These are phyloP conservation scores for Drosophila orosa DNA, from an alignment of 1,140 invertebrate species.

Conservation along the genomic window DNA sequence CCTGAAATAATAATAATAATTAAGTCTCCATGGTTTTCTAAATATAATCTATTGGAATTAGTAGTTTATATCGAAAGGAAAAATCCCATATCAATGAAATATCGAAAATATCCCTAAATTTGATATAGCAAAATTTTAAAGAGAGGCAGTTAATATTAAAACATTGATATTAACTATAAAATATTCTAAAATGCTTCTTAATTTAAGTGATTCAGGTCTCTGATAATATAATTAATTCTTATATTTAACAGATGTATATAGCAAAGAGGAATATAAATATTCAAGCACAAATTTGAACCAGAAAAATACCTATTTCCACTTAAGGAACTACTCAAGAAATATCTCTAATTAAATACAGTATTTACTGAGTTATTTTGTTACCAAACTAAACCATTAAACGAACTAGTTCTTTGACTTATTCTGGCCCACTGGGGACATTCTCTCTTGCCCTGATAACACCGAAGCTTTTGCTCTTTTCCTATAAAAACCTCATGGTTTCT, in stretches of 20 bases:
- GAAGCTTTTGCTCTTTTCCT: constrained; percentile 41
- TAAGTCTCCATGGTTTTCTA: no score
- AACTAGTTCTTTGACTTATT: constrained; percentile 12
- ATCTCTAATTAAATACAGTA: neutral
- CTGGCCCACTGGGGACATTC: constrained; percentile 3
- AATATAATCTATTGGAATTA: no score
- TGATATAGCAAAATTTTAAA: neutral
- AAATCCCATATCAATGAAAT: no score
- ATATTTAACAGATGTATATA: no score
- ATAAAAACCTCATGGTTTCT: constrained; percentile 36
- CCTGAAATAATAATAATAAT: no score
- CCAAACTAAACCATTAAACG: neutral
- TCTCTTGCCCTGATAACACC: neutral
- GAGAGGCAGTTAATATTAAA: neutral
- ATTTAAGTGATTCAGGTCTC: no score
- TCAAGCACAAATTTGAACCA: neutral
- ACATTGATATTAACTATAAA: no score
- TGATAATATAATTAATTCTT: no score
- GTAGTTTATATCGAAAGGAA: no score
- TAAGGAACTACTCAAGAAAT: neutral
- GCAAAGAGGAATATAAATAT: neutral
- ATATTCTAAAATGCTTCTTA: no score
- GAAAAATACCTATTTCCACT: neutral
- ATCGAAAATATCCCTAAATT: neutral
- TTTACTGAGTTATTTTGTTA: neutral